Base-by-base conservation (phyloP, 1,140 invertebrate species). In the Pseudomyrmex flavicornis region DNA sequence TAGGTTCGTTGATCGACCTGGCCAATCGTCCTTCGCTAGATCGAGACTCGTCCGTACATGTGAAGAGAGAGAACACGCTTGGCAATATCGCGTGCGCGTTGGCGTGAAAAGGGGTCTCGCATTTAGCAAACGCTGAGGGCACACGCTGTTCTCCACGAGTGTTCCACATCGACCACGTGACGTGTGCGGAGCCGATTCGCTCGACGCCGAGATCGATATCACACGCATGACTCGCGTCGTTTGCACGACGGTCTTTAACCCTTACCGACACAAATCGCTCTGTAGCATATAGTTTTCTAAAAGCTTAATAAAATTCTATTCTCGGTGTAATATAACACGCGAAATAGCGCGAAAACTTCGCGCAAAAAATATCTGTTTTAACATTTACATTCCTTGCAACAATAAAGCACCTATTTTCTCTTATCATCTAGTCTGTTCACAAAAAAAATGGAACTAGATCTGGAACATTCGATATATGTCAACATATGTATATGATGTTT, bases 211-310 rank as follows among this genome's bases (percentile, higher is more conserved):
- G 82, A 85, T 85, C 82, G 73, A 85, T 83, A 85, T 85, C 84
- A 48, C 74, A 76, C 73, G 84, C 84, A 83, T 54, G 59, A 56
- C 70, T 76, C 84, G 75, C 83, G 61, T 82, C 83, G 61, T 82
- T 73, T 59, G 61, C 68, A 58, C 52, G 77, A 72, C 80, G 84
- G 84, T 85, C 84, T 85, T 85, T 85, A 85, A 85, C 84, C 84
- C 70, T 65, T 56, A 13, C 35, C 54, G 75, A 46, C 65, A 59
- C 44, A 46, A 80, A 80, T 70, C 54, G 66, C 61, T 62, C 54
- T 13, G 17, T 35, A 7, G 35, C 7, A 35, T 35, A 5, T 35
- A 20, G 59, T 3, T 35, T 74, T 13, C 56, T 46, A 35, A 70
- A 72, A 46, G 68, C 20, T 80, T 70, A 35, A 80, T 80, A 80